A percentile compares a stretch with the other conserved stretches of the same genome.
Conservation (phyloP, 1,140 invertebrate genomes). For the Pseudomyrmex flavicornis region DNA sequence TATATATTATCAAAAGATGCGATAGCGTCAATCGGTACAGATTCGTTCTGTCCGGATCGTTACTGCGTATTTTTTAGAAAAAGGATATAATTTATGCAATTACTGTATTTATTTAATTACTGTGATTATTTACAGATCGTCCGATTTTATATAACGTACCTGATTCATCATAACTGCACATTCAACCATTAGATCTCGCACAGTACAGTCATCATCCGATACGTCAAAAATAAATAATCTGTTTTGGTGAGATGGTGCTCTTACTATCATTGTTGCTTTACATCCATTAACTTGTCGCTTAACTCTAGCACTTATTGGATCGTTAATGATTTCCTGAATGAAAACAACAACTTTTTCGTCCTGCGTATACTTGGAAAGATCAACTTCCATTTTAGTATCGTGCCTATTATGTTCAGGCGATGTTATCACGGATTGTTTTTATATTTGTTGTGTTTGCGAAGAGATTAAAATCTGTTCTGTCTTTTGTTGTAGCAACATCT, state of each 20-base stretch:
- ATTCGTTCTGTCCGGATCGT: no score
- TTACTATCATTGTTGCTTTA: constrained; percentile 91
- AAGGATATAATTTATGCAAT: not conserved
- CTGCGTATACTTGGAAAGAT: constrained; percentile 57
- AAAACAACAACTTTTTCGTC: constrained; percentile 72
- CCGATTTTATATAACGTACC: constrained; percentile 28
- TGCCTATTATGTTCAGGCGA: constrained; percentile 15
- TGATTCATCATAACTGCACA: constrained; percentile 36
- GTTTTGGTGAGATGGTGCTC: constrained; percentile 90
- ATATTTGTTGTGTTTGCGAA: constrained; percentile 75
- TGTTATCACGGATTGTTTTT: constrained; percentile 68
- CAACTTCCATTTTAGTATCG: constrained; percentile 47
- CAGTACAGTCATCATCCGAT: constrained; percentile 91
- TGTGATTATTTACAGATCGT: constrained; percentile 22
- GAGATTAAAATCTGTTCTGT: constrained; percentile 77
- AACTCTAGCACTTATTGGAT: constrained; percentile 79
- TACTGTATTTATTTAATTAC: not conserved
- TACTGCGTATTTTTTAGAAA: not conserved
- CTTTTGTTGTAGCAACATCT: constrained; percentile 73
- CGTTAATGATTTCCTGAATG: constrained; percentile 79
- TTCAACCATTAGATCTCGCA: constrained; percentile 91
- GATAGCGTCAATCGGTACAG: no score
- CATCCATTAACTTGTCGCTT: constrained; percentile 85
- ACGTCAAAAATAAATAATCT: constrained; percentile 91
- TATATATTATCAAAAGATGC: no score